Base-by-base conservation (phyloP, 2,797 vertebrate genomes). In the Sarcophilus harrisii region DNA sequence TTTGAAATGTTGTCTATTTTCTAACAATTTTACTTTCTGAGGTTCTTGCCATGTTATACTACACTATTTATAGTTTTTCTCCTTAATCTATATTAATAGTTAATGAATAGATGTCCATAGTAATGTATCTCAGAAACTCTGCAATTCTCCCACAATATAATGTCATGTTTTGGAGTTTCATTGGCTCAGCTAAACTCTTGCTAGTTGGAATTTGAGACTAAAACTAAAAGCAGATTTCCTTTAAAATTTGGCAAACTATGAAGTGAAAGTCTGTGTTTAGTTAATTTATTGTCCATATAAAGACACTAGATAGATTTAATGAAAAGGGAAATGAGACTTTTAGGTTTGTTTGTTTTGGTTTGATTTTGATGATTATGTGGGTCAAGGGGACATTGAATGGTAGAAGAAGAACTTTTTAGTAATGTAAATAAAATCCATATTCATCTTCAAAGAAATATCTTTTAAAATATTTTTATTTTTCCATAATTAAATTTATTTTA, bases 21-120 rank as follows among this genome's bases (percentile, higher is more conserved):
- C 10, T 81, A 91, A 93, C 90, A 90, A 60, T 52, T 18, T 94
- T 92, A 95, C 57, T 94, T 94, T 21, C 66, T 94, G 29, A 96
- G 92, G 58, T 32, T 57, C 28, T 94, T 93, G 94, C 66, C 57
- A 95, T 96, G 90, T 97, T 95, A 95, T 30, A 66, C 54, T 60
- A 59, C 89, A 92, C 59, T 81, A 92, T n/a, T 92, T 94, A 58
- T 24, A 96, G 81, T 92, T 81, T 81, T 73, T 38, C 21, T 91
- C 92, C 59, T n/a, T n/a, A 96, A 92, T 96, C 58, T 97, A 89
- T 96, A 94, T 91, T 94, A 93, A 90, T 29, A 94, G 91, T 93
- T 94, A 97, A 92, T 94, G 38, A 97, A 91, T 5, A n/a, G 14
- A 18, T 73, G 45, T 91, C 57, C 87, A 94, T 49, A 81, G 11